Base-by-base conservation (phyloP, 2,113 vertebrate genomes). In the Natator depressus region DNA sequence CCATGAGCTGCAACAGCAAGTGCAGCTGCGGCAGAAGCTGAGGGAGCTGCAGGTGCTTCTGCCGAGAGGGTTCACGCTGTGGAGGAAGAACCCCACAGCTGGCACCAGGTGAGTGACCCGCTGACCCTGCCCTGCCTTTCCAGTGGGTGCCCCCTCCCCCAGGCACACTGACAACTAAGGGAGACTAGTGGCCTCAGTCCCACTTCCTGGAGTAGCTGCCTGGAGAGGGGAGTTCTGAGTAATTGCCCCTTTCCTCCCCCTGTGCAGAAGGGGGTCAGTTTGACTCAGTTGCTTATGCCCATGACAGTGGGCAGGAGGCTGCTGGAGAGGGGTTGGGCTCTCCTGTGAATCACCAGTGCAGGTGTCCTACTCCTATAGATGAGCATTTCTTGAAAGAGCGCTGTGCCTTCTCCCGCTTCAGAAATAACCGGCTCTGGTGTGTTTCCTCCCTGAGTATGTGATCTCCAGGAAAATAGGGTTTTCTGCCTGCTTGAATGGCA, bases 1-100 rank as follows among this genome's bases (percentile, higher is more conserved):
- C 85, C 98, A 89, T 46, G 98, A 98, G 86, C 88, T 90, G 53
- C 89, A 93, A 3, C 98, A 98, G 91, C 99, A 99, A 93, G 98
- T 98, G 88, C 99, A 99, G 97, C 98, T 99, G 92, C 99, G 99
- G 96, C 99, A 99, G 96, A 99, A 99, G 98, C 99, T 99, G 94
- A 97, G 98, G 97, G 99, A 99, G 88, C 98, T 99, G 95, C 99
- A 99, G 6, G 98, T 99, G 69, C 97, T 99, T 85, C 98, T 99
- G 87, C 99, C 99, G 93, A 99, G 99, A 98, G 99, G 99, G 79
- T 98, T 99, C 94, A 99, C 99, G 95, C 98, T 99, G 98, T 98
- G 99, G 97, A 99, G 99, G 98, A 99, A 99, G 96, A 96, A 97
- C 87, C 97, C 97, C 50, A 97, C 89, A 69, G 94, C 94, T 24